Conservation (phyloP, 1,140 invertebrate species). For the Psilanteris sp. region DNA sequence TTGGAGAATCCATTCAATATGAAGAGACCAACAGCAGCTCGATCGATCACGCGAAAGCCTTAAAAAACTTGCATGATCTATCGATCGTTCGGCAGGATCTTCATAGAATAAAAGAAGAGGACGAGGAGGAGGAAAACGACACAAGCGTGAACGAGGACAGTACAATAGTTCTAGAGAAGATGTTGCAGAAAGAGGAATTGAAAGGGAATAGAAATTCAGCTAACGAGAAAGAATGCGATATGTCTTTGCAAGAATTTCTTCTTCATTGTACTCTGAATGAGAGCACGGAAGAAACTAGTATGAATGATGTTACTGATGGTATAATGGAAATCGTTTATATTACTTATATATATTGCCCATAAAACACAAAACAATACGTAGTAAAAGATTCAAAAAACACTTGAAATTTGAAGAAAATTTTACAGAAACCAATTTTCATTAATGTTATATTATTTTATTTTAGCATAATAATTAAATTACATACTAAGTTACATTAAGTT, state of each 20-base stretch:
- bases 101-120: constrained; percentile 69
- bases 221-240: constrained; percentile 40
- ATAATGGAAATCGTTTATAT: constrained; percentile 26
- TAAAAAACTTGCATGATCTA: constrained; percentile 59
- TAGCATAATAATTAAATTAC: no score
- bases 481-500: no score
- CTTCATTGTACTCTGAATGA: constrained; percentile 59
- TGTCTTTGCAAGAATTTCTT: constrained; percentile 53
- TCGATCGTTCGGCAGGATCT: constrained; percentile 64
- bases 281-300: constrained; percentile 56
- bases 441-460: no score
- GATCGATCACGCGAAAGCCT: constrained; percentile 26
- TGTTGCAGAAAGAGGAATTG: constrained; percentile 44
- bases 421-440: no score
- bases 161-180: constrained; percentile 52
- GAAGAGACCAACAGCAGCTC: no score
- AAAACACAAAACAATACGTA: no score
- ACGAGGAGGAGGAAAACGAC: constrained; percentile 59
- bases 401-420: no score
- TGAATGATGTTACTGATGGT: constrained; percentile 45
- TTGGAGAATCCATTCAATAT: constrained; percentile 55
- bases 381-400: no score
- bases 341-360: background rate
- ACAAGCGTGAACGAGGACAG: constrained; percentile 57
- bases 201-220: constrained; percentile 15